phyloP scores from a whole-genome alignment of 2,888 invertebrate species.

The Volucella inanis region DNA sequence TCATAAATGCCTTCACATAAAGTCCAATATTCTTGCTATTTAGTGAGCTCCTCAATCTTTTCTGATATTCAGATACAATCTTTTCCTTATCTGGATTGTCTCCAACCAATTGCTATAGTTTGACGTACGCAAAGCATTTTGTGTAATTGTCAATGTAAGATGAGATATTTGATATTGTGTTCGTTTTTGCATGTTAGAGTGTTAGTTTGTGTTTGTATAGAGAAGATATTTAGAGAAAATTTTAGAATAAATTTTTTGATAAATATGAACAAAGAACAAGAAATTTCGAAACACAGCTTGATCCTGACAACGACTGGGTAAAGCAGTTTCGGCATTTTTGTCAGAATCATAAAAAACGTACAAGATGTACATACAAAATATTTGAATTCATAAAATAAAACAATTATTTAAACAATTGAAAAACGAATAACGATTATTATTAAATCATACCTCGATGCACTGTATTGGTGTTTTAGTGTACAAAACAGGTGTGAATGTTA shows the following conservation, averaged over 20 bases:
- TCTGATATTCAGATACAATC: constrained; percentile 90
- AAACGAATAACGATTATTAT: not conserved
- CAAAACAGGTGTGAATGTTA: constrained; percentile 38
- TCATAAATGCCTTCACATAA: constrained; percentile 92
- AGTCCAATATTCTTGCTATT: constrained; percentile 92
- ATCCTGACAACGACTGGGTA: constrained; percentile 18
- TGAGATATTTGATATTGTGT: constrained; percentile 63
- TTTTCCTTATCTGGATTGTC: constrained; percentile 88
- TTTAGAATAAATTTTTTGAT: constrained; percentile 5
- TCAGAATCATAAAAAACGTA: constrained; percentile 11
- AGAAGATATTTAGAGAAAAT: constrained; percentile 33
- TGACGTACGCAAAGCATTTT: constrained; percentile 33
- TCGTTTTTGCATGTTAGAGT: constrained; percentile 23
- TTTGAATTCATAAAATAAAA: constrained; percentile 3
- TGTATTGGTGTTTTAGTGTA: constrained; percentile 21
- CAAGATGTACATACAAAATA: not conserved
- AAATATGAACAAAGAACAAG: not conserved
- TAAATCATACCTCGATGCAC: constrained; percentile 59
- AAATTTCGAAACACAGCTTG: constrained; percentile 23
- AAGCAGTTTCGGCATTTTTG: constrained; percentile 5
- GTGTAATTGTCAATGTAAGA: constrained; percentile 36
- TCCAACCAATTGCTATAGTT: constrained; percentile 85
- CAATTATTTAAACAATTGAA: constrained; percentile 1
- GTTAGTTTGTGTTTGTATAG: constrained; percentile 28
- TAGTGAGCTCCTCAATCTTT: constrained; percentile 88